Evolutionary conservation across 2,888 invertebrate species (phyloP).

Genomic region (Heliconius ismenius): DNA sequence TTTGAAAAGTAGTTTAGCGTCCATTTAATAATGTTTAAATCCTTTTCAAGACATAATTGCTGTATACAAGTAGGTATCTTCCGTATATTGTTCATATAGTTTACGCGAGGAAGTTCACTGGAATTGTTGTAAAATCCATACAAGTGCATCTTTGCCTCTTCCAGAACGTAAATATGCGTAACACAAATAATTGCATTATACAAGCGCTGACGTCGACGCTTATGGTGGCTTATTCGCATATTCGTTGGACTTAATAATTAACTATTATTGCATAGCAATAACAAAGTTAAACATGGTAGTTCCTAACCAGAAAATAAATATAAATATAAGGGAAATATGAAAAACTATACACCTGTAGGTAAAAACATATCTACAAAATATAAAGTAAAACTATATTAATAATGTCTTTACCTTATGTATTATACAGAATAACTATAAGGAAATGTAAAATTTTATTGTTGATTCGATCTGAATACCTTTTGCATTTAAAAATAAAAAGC

Average conservation of each 20-base stretch:
- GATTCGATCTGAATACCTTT: not conserved
- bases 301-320: not conserved
- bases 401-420: too few relatives aligned
- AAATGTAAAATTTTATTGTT: not conserved
- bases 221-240: conserved; percentile 30
- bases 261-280: not conserved
- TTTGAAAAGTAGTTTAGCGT: too few relatives aligned
- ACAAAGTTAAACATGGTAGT: not conserved
- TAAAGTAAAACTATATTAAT: not conserved
- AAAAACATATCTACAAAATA: not conserved
- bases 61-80: not conserved
- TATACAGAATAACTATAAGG: not conserved
- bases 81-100: not conserved
- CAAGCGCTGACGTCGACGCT: conserved; percentile 51
- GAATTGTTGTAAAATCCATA: conserved; percentile 55
- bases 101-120: conserved; percentile 29
- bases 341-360: not conserved
- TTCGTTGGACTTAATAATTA: conserved; percentile 6
- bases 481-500: not conserved
- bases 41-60: too few relatives aligned
- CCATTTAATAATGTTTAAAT: too few relatives aligned
- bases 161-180: conserved; percentile 58
- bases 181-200: conserved; percentile 68
- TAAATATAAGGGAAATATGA: not conserved
- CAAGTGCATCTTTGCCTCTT: conserved; percentile 60